Base-by-base conservation (phyloP, 2,797 vertebrate species). In the Gallinago solitaria region DNA sequence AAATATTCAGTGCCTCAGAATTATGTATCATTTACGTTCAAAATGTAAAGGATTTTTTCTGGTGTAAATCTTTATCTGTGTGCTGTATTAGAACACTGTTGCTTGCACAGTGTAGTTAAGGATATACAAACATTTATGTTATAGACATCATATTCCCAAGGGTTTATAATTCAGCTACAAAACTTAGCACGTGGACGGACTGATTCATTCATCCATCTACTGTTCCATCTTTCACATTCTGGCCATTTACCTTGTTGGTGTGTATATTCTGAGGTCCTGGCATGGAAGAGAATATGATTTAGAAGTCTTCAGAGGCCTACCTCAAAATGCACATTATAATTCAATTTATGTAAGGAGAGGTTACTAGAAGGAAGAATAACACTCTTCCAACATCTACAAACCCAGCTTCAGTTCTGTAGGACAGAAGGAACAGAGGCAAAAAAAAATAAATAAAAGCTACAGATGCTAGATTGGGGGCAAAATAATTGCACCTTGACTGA, bases 121-220 rank as follows among this genome's bases (percentile, higher is more conserved):
- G 83, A 75, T 85, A 39, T 90, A 84, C 80, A 92, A 96, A 70
- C 45, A 82, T 91, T 96, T 93, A 83, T n/a, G 4, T 68, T 96
- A 43, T 9, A 94, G 89, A 68, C 54, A 51, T 48, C 43, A 11
- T 75, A 63, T 81, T 91, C 70, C 53, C 81, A 74, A 47, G 43
- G 47, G 60, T 83, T 94, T 91, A 32, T 61, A 91, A 91, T 86
- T 86, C 83, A 78, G 17, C 63, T 87, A 17, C 76, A 80, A 92
- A 84, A 71, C n/a, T 90, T 89, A 87, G 69, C n/a, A 89, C 24
- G 19, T 20, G 16, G 56, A 69, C 43, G 60, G 39, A 77, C 24
- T 60, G 65, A 64, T 81, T 76, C 16, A 71, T 53, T 37, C 37
- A 37, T 37, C 24, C 51, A 21, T 27, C 25, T 90, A 14, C 32